Evolutionary conservation across 2,113 vertebrate genomes (phyloP).

Genomic region (Sander vitreus): DNA sequence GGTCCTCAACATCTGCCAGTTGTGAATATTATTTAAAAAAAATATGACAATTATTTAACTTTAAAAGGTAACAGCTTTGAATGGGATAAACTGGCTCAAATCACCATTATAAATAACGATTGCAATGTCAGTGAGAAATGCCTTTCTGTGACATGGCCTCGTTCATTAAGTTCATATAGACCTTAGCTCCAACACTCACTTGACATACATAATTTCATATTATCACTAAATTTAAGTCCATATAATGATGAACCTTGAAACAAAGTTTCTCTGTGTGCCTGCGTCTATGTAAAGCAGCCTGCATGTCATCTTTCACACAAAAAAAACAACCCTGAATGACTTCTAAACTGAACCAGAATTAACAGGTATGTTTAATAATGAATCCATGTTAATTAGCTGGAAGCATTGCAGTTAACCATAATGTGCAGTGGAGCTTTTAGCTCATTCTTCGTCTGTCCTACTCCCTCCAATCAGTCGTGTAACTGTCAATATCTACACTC

Average conservation of each 20-base stretch:
- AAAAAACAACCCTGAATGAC: neutral
- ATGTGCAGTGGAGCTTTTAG: neutral
- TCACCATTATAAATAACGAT: neutral
- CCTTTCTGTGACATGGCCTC: neutral
- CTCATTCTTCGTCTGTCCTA: neutral
- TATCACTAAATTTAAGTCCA: too few species aligned
- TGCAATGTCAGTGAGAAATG: neutral
- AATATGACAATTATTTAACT: neutral
- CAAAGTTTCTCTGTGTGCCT: neutral
- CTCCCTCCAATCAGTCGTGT: neutral
- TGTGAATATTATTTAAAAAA: neutral
- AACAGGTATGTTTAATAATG: slow-evolving; percentile 17
- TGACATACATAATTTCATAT: too few species aligned
- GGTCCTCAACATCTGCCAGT: neutral
- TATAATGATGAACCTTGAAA: too few species aligned
- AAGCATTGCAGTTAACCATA: too few species aligned
- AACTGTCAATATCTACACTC: neutral
- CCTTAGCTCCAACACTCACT: too few species aligned
- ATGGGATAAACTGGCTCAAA: neutral
- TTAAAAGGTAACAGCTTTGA: neutral
- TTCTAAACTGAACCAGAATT: neutral
- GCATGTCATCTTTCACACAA: neutral
- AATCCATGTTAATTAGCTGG: neutral
- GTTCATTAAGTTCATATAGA: neutral
- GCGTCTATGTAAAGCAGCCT: neutral